phyloP scores from a whole-genome alignment of 1,140 invertebrate genomes.

The Oncopodura yosiiana region DNA sequence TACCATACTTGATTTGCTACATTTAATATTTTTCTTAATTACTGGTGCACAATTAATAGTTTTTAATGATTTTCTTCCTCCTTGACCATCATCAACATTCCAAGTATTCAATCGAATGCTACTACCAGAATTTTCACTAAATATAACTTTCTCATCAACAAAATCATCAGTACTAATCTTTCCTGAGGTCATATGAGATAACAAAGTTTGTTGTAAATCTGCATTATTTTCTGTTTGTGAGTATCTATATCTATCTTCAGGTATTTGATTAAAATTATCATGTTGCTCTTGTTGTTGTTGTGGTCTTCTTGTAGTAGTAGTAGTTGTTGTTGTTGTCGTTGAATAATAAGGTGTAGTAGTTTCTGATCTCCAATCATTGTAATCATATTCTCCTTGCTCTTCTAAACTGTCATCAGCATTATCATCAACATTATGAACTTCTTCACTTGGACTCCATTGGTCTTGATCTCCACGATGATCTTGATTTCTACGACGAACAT shows the following conservation, averaged over 20 bases:
- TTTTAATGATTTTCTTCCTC: constrained; percentile 41
- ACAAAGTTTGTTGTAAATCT: constrained; percentile 11
- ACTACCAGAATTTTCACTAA: constrained; percentile 44
- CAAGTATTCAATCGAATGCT: constrained; percentile 53
- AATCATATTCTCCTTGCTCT: constrained; percentile 7
- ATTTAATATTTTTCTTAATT: constrained; percentile 40
- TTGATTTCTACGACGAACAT: no score
- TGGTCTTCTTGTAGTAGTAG: not conserved
- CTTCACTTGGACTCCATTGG: no score
- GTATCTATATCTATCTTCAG: not conserved
- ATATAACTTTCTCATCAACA: constrained; percentile 38
- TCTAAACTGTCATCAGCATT: not conserved
- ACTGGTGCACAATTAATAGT: constrained; percentile 49
- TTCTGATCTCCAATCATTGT: constrained; percentile 20
- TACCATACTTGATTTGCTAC: constrained; percentile 47
- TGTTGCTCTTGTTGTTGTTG: not conserved
- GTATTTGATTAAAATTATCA: not conserved
- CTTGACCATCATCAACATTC: constrained; percentile 40
- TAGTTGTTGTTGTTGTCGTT: constrained; percentile 20
- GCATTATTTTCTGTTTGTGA: constrained; percentile 1
- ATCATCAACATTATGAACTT: not conserved
- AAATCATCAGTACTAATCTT: constrained; percentile 24
- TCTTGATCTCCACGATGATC: no score
- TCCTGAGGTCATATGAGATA: constrained; percentile 22
- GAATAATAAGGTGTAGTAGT: constrained; percentile 13